phyloP scores from a whole-genome alignment of 2,113 vertebrate species.

The Cryptomyrus ogoouensis region DNA sequence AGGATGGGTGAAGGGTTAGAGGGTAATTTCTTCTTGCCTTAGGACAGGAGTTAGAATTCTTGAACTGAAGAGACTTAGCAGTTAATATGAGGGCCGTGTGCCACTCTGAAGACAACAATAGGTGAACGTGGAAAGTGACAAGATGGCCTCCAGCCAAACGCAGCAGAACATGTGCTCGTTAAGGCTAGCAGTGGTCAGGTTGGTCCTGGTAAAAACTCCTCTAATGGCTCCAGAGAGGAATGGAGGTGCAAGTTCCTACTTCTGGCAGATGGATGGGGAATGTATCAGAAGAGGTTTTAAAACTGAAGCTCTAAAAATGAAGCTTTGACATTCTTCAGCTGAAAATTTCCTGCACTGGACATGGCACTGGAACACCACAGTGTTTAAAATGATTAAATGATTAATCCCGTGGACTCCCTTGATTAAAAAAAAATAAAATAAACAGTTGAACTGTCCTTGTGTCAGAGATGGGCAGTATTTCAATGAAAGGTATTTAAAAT shows the following conservation, averaged over 20 bases:
- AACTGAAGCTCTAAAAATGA: not conserved
- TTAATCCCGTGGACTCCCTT: not conserved
- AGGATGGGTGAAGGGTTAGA: not conserved
- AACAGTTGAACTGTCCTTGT: not conserved
- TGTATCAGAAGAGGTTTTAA: not conserved
- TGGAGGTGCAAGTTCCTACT: not conserved
- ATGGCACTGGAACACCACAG: not conserved
- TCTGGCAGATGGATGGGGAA: not conserved
- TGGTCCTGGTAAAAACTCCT: not conserved
- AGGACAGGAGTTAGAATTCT: not conserved
- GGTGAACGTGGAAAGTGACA: not conserved
- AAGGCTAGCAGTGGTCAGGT: not conserved
- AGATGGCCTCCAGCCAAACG: not conserved
- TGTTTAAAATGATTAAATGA: not conserved
- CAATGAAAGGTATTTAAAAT: too few species aligned
- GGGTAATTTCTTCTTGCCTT: not conserved
- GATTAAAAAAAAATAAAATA: not conserved
- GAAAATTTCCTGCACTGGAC: not conserved
- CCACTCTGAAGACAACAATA: not conserved
- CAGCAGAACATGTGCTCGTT: not conserved
- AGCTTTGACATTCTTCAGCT: not conserved
- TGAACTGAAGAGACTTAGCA: not conserved
- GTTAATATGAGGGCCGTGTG: not conserved
- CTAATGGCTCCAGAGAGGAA: not conserved
- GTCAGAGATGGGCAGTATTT: not conserved